These are phyloP conservation scores for Lepeophtheirus nordmannii DNA, from an alignment of 2,888 invertebrate genomes.

Conservation along the genomic window DNA sequence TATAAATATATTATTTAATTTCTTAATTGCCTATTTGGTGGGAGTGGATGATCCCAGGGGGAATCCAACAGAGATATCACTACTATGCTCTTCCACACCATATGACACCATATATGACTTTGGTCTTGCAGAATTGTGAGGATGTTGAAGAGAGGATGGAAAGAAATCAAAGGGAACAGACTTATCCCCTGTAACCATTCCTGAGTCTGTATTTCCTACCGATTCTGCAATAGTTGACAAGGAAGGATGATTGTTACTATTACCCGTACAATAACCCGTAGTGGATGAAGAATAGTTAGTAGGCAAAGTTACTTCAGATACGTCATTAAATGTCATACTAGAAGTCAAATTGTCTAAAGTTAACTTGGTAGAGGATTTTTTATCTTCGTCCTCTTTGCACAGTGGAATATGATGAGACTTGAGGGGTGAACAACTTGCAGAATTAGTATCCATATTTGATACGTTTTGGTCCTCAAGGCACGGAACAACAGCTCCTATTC, in stretches of 20 bases:
- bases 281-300: not conserved
- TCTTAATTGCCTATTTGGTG: not conserved
- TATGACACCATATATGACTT: conserved; percentile 6
- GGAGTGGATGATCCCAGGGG: conserved; percentile 16
- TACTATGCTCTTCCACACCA: not conserved
- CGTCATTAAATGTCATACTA: not conserved
- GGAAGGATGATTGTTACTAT: not conserved
- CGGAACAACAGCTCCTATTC: too few relatives aligned
- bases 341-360: not conserved
- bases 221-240: not conserved
- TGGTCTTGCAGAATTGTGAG: not conserved
- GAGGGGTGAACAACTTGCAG: not conserved
- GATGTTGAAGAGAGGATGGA: not conserved
- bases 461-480: not conserved
- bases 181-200: not conserved
- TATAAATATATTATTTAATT: too few relatives aligned
- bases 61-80: conserved; percentile 16
- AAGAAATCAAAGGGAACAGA: not conserved
- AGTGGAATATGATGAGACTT: not conserved
- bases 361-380: not conserved
- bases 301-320: conserved; percentile 1
- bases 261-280: too few relatives aligned
- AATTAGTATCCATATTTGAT: not conserved
- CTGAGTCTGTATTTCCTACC: not conserved
- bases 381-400: not conserved